These are phyloP conservation scores for Rallus crepitans DNA, from an alignment of 2,797 vertebrate species.

Conservation along the genomic window DNA sequence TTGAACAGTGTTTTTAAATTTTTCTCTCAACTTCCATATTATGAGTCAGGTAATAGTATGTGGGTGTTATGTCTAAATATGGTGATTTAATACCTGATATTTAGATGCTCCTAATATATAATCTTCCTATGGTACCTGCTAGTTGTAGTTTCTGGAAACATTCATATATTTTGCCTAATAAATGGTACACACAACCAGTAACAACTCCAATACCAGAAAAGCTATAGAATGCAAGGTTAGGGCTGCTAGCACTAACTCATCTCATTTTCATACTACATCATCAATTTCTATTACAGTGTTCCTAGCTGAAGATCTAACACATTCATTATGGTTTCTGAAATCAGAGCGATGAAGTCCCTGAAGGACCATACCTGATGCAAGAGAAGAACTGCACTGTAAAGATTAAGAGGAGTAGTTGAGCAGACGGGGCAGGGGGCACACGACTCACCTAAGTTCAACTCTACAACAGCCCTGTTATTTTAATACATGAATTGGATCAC, in stretches of 20 bases:
- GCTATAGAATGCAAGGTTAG: neutral
- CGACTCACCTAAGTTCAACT: neutral
- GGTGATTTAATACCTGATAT: neutral
- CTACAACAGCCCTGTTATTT: neutral
- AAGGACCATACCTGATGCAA: neutral
- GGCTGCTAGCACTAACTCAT: neutral
- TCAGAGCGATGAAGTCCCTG: neutral
- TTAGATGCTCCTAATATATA: neutral
- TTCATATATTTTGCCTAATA: neutral
- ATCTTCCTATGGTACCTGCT: neutral
- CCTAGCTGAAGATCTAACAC: neutral
- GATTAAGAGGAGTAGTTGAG: neutral
- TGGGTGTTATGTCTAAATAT: neutral
- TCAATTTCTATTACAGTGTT: neutral
- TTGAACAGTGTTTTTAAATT: neutral
- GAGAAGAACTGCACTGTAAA: neutral
- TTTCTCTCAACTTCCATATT: neutral
- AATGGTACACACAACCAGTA: neutral
- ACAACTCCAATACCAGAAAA: neutral
- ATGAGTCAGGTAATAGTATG: too few relatives aligned
- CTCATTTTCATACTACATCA: neutral
- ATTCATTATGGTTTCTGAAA: neutral
- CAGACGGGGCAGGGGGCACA: accelerated
- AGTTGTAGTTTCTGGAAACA: neutral
- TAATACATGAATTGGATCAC: neutral